Base-by-base conservation (phyloP, 2,113 vertebrate species). In the Corvus moneduloides region DNA sequence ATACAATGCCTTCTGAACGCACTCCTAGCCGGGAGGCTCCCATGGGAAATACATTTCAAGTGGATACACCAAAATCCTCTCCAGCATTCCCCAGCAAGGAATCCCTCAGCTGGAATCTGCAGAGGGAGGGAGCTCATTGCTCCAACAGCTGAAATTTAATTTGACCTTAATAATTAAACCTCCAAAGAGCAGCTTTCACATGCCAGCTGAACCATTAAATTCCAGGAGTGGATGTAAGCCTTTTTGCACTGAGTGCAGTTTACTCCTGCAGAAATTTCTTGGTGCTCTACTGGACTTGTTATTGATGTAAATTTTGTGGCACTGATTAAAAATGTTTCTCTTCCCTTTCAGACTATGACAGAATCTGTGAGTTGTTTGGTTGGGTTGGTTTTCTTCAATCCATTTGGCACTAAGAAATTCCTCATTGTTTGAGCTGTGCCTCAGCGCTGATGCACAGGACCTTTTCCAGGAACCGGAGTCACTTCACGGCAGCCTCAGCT, bases 211-310 rank as follows among this genome's bases (percentile, higher is more conserved):
- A 93, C 68, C 95, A 46, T 88, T 84, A 93, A 93, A 91, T 84
- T 91, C 58, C 68, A 85, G 89, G 64, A 89, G 61, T 59, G 51
- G 68, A 87, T 71, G 49, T 37, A 64, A 90, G 39, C 49, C 10
- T 52, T 88, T 96, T 67, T 63, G 72, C 37, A 55, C 33, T 46
- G 72, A 56, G 39, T 56, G 51, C 54, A 55, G 35, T 76, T 94
- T 90, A 82, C 76, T 97, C 90, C 78, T 76, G 84, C 86, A 78
- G 87, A 97, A 97, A 96, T 90, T 88, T 84, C 79, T 78, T 22
- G 21, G 46, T 59, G 49, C 67, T 84, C 49, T 79, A 22, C 87
- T 66, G 72, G 67, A 66, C 46, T 87, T 84, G 39, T 63, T 85
- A 92, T 55, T 18, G 62, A 88, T 66, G 69, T 10, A 62, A 78